Percentiles rank a stretch among this genome's conserved stretches.
These are phyloP conservation scores for Erebia ligea DNA, from an alignment of 2,888 invertebrate genomes.

Conservation along the genomic window DNA sequence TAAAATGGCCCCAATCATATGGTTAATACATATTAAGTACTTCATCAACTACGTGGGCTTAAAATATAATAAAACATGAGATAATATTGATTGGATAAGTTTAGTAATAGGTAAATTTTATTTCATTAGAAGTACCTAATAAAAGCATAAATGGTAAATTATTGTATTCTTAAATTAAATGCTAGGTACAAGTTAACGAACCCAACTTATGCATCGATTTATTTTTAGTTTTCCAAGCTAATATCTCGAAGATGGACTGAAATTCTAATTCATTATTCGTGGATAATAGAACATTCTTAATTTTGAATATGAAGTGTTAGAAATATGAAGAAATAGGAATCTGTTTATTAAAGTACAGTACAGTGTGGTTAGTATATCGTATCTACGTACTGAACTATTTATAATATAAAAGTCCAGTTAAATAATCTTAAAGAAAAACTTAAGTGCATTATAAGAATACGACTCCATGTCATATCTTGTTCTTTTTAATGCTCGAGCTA, in stretches of 20 bases:
- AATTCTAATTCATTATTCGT: not conserved
- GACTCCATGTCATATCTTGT: slow-evolving; percentile 55
- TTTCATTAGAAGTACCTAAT: not conserved
- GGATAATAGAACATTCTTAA: not conserved
- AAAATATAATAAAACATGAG: too few species aligned
- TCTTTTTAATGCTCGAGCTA: slow-evolving; percentile 54
- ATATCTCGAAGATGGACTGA: not conserved
- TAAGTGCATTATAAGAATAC: slow-evolving; percentile 16
- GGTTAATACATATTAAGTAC: too few species aligned
- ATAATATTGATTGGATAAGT: not conserved
- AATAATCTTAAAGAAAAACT: not conserved
- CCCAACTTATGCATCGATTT: not conserved
- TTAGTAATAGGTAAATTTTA: not conserved
- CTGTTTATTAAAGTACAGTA: too few species aligned
- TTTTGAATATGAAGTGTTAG: not conserved
- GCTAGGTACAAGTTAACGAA: not conserved
- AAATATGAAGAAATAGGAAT: not conserved
- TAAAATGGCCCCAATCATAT: not conserved
- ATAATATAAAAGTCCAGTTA: not conserved
- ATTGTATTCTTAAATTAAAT: not conserved
- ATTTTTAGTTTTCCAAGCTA: not conserved
- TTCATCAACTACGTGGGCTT: too few species aligned
- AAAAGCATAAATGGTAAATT: not conserved
- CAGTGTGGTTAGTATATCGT: too few species aligned
- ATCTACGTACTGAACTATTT: too few species aligned